Evolutionary conservation across 2,797 vertebrate genomes (phyloP), one percentile per base, ranked within the genome.

Genomic region (Hafferia zeledoni): DNA sequence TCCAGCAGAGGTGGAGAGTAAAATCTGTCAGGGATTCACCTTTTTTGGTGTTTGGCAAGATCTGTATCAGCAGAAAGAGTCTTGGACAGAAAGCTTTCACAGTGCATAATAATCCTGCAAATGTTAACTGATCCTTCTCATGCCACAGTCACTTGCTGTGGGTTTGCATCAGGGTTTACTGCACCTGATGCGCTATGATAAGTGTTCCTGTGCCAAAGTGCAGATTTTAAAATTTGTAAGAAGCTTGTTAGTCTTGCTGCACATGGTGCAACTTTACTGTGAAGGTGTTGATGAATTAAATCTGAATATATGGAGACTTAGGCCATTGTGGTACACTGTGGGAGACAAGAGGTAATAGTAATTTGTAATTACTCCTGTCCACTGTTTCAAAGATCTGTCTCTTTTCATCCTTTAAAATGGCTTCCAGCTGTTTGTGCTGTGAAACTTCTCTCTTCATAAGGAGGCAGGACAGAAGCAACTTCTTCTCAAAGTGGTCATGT

Each of bases 301-400:
- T 74, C n/a, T 39, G n/a, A 77, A 31, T 83, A 53, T 47, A 24
- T 49, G 31, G 44, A 88, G 41, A 52, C 28, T 41, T 61, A 52
- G 33, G 6, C 30, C 2, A 0, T 64, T 71, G 28, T 1, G 4
- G 11, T 41, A 57, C 13, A 1, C 46, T 49, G 12, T 14, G 14
- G 37, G 5, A 69, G 53, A 57, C 9, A 49, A 52, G n/a, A 77
- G 11, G 3, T 74, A 25, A 47, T 70, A 22, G 4, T 87, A 47
- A 53, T 79, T 60, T n/a, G 43, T 35, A 64, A 39, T 44, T 79
- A 50, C 15, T 85, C 6, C 18, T 67, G 37, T 61, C 31, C 52
- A 27, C 11, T 56, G 14, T 82, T 80, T 93, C 46, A 82, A 79
- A 74, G 35, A 25, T 60, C 14, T 68, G 33, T 67, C 18, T 76